A percentile compares a stretch with the other conserved stretches of the same genome.
phyloP scores from a whole-genome alignment of 2,113 vertebrate species.

The Aldabrachelys gigantea region DNA sequence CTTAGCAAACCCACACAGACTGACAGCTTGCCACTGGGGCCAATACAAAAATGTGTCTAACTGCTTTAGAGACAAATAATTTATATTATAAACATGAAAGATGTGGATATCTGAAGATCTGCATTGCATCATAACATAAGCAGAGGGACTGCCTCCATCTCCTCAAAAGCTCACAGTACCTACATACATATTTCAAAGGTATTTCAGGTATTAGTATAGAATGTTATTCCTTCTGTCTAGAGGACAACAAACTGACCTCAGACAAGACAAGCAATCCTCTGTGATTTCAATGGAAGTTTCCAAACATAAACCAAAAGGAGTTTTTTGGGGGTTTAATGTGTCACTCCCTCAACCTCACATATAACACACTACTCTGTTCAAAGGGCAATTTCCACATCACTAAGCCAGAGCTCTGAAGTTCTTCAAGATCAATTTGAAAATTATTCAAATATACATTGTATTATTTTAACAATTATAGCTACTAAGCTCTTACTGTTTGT shows the following conservation, averaged over 20 bases:
- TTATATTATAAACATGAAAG: neutral
- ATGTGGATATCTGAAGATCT: neutral
- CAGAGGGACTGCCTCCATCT: neutral
- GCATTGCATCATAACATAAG: neutral
- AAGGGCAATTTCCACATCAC: conserved; percentile 10
- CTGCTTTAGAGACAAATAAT: neutral
- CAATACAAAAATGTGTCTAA: neutral
- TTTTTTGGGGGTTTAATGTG: neutral
- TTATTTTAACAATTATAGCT: conserved; percentile 30
- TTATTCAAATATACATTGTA: neutral
- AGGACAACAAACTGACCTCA: neutral
- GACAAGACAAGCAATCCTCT: neutral
- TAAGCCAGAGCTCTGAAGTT: neutral
- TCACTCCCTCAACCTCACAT: neutral
- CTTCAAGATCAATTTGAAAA: conserved; percentile 14
- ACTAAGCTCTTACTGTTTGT: conserved; percentile 32
- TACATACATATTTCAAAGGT: neutral
- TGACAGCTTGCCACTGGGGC: neutral
- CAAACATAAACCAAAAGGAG: neutral
- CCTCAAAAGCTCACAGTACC: neutral
- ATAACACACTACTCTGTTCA: neutral
- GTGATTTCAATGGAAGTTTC: neutral
- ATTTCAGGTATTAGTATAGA: neutral
- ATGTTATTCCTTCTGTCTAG: neutral
- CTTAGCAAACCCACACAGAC: neutral